Conservation (phyloP, 2,797 vertebrate genomes). For the Pogoniulus pusillus region DNA sequence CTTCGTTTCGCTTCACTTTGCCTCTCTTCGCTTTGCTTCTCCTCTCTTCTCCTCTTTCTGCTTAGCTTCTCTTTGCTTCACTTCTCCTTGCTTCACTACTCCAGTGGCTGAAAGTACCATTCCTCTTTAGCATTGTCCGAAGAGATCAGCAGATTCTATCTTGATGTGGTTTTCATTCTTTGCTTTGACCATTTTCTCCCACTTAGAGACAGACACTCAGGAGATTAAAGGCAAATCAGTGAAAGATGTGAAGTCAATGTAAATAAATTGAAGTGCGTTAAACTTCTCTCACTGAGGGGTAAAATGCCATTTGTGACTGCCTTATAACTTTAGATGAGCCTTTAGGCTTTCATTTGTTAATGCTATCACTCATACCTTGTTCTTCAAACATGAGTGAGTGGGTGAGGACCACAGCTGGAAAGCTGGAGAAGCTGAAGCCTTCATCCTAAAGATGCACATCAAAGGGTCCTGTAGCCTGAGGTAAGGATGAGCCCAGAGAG, state of each 20-base stretch:
- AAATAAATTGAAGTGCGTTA: neutral
- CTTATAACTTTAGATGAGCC: neutral
- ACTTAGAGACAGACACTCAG: neutral
- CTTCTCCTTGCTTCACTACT: too few relatives aligned
- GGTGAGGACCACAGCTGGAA: neutral
- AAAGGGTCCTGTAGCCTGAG: neutral
- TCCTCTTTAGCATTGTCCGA: neutral
- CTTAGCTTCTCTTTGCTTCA: too few relatives aligned
- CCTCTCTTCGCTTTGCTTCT: too few relatives aligned
- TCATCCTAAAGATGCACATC: neutral
- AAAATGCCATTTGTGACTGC: neutral
- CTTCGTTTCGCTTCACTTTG: too few relatives aligned
- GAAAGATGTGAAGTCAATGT: neutral
- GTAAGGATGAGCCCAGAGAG: neutral
- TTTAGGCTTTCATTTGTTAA: neutral
- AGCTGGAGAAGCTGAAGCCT: neutral
- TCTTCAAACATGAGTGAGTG: neutral
- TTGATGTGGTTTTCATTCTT: neutral
- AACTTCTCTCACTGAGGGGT: neutral
- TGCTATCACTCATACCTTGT: accelerated
- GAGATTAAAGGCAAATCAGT: neutral
- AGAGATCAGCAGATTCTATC: neutral
- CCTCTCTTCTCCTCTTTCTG: too few relatives aligned
- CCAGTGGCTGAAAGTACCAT: neutral
- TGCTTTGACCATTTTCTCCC: neutral